Evolutionary conservation across 2,113 vertebrate genomes (phyloP).

Genomic region (Crotalus helleri): DNA sequence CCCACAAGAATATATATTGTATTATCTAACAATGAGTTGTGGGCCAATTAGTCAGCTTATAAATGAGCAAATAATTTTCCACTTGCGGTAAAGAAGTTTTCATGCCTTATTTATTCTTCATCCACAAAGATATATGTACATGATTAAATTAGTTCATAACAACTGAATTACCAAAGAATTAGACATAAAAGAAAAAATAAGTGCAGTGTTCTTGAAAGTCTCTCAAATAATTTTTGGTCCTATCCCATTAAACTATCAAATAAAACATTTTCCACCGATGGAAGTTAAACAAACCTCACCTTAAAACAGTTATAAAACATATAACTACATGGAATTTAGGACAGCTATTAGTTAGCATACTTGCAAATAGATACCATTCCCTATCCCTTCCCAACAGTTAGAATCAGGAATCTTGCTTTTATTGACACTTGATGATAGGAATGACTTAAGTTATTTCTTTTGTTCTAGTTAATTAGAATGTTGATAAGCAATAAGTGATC

Average conservation of each 20-base stretch:
- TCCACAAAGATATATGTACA: neutral
- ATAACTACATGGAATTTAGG: neutral
- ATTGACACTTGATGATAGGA: neutral
- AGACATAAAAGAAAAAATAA: neutral
- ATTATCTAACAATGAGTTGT: constrained; percentile 40
- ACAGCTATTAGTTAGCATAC: neutral
- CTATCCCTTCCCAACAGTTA: neutral
- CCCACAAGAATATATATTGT: constrained; percentile 34
- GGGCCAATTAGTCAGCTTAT: constrained; percentile 33
- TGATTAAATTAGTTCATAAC: neutral
- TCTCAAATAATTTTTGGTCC: neutral
- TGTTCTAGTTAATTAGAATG: neutral
- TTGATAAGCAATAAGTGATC: neutral
- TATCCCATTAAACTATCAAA: neutral
- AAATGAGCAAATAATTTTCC: constrained; percentile 41
- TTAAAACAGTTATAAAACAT: neutral
- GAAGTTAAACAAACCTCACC: neutral
- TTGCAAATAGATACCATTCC: neutral
- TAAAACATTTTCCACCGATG: neutral
- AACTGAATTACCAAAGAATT: neutral
- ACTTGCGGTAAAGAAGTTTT: constrained; percentile 15
- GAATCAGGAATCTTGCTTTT: neutral
- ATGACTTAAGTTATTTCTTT: neutral
- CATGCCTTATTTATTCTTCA: neutral
- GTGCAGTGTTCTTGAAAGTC: neutral